Evolutionary conservation across 2,113 vertebrate genomes (phyloP).

Genomic region (Proterorhinus semilunaris): DNA sequence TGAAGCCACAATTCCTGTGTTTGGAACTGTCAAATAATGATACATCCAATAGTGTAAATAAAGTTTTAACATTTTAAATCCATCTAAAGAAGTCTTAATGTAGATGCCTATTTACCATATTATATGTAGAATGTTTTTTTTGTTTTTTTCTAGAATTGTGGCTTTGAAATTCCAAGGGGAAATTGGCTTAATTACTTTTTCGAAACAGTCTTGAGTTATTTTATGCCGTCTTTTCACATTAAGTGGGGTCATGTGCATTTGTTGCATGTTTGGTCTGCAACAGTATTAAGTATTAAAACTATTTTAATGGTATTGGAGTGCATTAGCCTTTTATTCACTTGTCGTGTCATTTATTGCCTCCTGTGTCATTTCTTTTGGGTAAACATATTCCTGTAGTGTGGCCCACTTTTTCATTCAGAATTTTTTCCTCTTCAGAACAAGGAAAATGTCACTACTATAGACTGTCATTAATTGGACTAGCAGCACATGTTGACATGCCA

Average conservation of each 20-base stretch:
- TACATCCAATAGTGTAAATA: background rate
- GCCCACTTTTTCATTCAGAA: slow-evolving; percentile 46
- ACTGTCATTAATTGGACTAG: slow-evolving; percentile 17
- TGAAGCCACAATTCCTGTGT: slow-evolving; percentile 65
- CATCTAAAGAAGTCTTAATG: background rate
- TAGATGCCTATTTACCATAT: slow-evolving; percentile 7
- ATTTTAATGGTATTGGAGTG: slow-evolving; percentile 99
- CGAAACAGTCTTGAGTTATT: slow-evolving; percentile 55
- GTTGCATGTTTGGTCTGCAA: slow-evolving; percentile 99
- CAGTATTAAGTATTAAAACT: slow-evolving; percentile 99
- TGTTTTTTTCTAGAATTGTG: slow-evolving; percentile 49
- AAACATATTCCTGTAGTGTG: slow-evolving; percentile 70
- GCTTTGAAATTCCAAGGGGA: slow-evolving; percentile 52
- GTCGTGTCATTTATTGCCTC: slow-evolving; percentile 99
- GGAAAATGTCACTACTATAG: slow-evolving; percentile 18
- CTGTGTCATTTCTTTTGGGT: slow-evolving; percentile 99
- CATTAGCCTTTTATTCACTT: slow-evolving; percentile 99
- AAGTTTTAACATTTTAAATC: background rate
- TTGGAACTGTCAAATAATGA: slow-evolving; percentile 4
- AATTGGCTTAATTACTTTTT: slow-evolving; percentile 51
- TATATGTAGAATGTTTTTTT: background rate
- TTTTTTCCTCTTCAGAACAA: slow-evolving; percentile 17
- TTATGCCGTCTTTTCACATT: slow-evolving; percentile 63
- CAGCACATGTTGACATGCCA: slow-evolving; percentile 3
- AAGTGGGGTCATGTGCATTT: slow-evolving; percentile 89